These are phyloP conservation scores for Apotomis turbidana DNA, from an alignment of 2,888 invertebrate species.

Conservation along the genomic window DNA sequence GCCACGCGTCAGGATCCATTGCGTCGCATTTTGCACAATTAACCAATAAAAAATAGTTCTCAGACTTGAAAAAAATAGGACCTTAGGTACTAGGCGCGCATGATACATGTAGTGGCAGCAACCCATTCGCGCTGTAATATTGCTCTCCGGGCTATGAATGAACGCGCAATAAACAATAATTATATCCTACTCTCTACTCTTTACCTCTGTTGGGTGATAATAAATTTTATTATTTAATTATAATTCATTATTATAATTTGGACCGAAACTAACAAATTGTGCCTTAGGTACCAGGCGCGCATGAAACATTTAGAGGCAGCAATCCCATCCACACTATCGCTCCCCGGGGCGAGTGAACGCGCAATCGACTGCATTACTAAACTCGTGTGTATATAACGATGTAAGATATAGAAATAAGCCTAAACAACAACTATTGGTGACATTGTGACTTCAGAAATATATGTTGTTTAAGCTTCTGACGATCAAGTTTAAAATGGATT, in stretches of 20 bases:
- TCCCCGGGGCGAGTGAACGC: slow-evolving; percentile 5
- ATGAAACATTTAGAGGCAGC: slow-evolving; percentile 26
- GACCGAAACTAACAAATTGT: not conserved
- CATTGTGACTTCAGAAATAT: too few species aligned
- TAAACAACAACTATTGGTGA: too few species aligned
- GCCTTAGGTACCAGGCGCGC: slow-evolving; percentile 23
- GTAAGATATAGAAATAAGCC: too few species aligned
- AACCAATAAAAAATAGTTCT: too few species aligned
- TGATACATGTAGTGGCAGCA: slow-evolving; percentile 24
- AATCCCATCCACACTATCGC: slow-evolving; percentile 22
- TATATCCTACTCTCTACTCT: too few species aligned
- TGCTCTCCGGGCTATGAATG: slow-evolving; percentile 1
- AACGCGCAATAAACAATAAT: not conserved
- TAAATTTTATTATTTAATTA: too few species aligned
- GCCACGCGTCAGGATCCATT: too few species aligned
- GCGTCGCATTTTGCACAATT: too few species aligned
- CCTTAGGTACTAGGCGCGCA: not conserved
- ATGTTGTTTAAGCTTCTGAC: too few species aligned
- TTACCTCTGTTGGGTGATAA: not conserved
- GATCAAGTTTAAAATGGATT: too few species aligned
- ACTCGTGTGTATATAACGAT: not conserved
- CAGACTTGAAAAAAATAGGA: too few species aligned
- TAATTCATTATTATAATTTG: too few species aligned
- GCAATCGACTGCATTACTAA: slow-evolving; percentile 25
- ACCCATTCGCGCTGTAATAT: slow-evolving; percentile 13